phyloP scores from a whole-genome alignment of 2,888 invertebrate species.

The Drosophila maculinotata region DNA sequence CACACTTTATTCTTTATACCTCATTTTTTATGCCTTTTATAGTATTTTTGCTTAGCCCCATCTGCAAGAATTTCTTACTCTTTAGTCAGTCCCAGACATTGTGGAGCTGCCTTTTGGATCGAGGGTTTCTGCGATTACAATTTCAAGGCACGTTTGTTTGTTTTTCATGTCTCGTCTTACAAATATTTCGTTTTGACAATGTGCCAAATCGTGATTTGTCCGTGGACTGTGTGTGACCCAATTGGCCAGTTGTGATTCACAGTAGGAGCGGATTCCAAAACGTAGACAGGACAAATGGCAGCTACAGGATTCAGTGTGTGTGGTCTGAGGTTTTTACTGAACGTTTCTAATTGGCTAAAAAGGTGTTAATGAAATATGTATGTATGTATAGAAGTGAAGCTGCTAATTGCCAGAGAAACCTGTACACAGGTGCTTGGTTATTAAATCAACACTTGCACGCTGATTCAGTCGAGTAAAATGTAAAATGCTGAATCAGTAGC shows the following conservation, averaged over 20 bases:
- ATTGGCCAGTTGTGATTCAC: conserved; percentile 35
- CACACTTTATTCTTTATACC: too few species aligned
- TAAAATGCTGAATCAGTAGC: conserved; percentile 49
- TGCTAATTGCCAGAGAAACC: conserved; percentile 41
- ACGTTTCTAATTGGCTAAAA: background rate
- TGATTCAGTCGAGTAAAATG: conserved; percentile 49
- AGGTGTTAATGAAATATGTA: conserved; percentile 38
- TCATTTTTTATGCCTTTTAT: too few species aligned
- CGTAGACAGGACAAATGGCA: conserved; percentile 8
- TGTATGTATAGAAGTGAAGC: conserved; percentile 21
- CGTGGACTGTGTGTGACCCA: conserved; percentile 47
- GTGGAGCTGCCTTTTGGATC: conserved; percentile 35
- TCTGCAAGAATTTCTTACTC: background rate
- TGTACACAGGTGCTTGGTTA: background rate
- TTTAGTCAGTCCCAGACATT: conserved; percentile 44
- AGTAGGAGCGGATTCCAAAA: background rate
- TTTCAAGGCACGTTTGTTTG: conserved; percentile 58
- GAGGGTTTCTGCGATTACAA: conserved; percentile 23
- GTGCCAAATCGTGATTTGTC: conserved; percentile 39
- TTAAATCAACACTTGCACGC: conserved; percentile 9
- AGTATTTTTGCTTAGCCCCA: background rate
- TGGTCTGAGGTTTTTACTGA: conserved; percentile 1
- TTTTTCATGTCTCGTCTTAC: conserved; percentile 28
- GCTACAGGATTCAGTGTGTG: conserved; percentile 16
- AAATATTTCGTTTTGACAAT: conserved; percentile 60